Conservation (phyloP, 1,140 invertebrate species). For the Manduca sexta region DNA sequence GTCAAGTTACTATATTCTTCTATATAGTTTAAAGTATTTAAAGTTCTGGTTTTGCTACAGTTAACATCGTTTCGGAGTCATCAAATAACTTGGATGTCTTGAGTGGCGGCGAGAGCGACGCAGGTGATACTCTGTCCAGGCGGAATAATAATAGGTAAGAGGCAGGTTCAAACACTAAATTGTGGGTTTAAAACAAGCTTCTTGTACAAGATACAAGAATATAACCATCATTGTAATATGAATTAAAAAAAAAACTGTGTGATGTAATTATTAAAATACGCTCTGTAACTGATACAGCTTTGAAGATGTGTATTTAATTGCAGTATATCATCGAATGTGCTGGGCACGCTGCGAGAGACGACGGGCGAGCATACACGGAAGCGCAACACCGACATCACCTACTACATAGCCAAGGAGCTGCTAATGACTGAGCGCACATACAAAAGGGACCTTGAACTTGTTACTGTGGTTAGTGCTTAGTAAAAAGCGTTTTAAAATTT, state of each 20-base stretch:
- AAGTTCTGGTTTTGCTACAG: no score
- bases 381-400: constrained; percentile 86
- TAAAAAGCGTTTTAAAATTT: background rate
- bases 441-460: constrained; percentile 94
- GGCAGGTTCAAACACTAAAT: no score
- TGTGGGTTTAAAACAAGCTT: no score
- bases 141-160: constrained; percentile 64
- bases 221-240: background rate
- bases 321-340: constrained; percentile 46
- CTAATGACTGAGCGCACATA: constrained; percentile 97
- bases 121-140: constrained; percentile 60
- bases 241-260: background rate
- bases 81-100: constrained; percentile 68
- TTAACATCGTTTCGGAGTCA: constrained; percentile 54
- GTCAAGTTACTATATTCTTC: no score
- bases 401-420: constrained; percentile 95
- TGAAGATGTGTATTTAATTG: no score
- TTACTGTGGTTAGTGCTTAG: constrained; percentile 82
- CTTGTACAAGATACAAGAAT: no score
- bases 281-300: no score
- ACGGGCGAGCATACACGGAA: constrained; percentile 49
- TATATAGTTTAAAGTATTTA: no score
- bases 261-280: no score
- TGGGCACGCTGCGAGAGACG: constrained; percentile 19
- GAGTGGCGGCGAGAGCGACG: constrained; percentile 69